Evolutionary conservation across 2,888 invertebrate species (phyloP).

Genomic region (Seladonia tumulorum): DNA sequence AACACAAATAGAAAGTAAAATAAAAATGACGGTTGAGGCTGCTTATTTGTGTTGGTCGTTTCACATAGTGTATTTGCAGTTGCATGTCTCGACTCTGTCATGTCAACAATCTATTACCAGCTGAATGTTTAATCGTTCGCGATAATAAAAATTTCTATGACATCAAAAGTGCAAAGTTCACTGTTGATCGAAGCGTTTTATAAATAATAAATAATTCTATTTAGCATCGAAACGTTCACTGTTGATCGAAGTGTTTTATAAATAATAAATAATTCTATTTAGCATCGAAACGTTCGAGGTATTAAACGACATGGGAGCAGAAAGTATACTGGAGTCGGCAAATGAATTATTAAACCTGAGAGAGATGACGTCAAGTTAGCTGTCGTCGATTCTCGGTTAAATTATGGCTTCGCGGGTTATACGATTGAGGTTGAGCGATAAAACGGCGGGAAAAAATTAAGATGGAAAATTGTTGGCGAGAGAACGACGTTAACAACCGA

Average conservation of each 20-base stretch:
- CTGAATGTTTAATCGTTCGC: background rate
- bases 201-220: background rate
- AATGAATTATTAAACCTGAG: constrained; percentile 23
- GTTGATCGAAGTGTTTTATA: background rate
- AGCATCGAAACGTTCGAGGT: background rate
- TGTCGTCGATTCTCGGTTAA: constrained; percentile 17
- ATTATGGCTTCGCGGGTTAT: constrained; percentile 16
- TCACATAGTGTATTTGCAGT: too few relatives aligned
- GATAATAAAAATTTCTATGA: background rate
- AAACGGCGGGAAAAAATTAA: background rate
- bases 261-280: background rate
- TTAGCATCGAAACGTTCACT: background rate
- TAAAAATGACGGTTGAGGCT: too few relatives aligned
- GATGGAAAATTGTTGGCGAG: background rate
- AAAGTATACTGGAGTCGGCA: constrained; percentile 4
- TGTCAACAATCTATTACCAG: background rate
- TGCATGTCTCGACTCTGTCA: too few relatives aligned
- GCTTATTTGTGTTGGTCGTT: too few relatives aligned
- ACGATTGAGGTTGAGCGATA: background rate
- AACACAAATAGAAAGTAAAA: too few relatives aligned
- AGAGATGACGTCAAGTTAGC: background rate
- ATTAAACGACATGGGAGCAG: background rate
- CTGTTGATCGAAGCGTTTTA: background rate
- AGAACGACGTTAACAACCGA: background rate
- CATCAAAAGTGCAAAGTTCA: background rate